Percentiles rank a stretch among this genome's conserved stretches.
Evolutionary conservation across 2,888 invertebrate genomes (phyloP).

Genomic region (Oscheius onirici): DNA sequence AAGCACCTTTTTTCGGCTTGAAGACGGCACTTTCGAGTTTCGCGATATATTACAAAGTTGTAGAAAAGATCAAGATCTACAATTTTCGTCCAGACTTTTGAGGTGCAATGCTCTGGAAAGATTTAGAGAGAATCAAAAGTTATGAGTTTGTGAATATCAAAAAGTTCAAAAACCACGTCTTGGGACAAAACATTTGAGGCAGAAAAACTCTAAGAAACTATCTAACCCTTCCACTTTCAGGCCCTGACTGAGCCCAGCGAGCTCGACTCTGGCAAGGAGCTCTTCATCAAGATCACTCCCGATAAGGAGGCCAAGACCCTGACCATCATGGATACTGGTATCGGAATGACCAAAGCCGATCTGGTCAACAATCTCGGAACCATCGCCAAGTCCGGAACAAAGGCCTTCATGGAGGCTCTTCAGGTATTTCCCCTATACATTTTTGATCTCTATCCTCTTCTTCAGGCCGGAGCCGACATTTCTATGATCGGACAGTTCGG

Average conservation of each 20-base stretch:
- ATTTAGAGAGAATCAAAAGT: too few relatives aligned
- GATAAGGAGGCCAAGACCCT: slow-evolving; percentile 93
- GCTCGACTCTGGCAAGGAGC: slow-evolving; percentile 90
- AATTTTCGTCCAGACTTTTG: too few relatives aligned
- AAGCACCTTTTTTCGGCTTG: too few relatives aligned
- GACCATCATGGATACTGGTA: slow-evolving; percentile 82
- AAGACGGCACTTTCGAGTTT: too few relatives aligned
- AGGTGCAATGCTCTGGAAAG: too few relatives aligned
- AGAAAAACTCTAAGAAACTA: too few relatives aligned
- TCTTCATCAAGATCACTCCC: slow-evolving; percentile 94
- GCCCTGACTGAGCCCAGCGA: slow-evolving; percentile 93
- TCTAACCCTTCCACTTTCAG: slow-evolving; percentile 72
- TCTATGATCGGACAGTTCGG: slow-evolving; percentile 99
- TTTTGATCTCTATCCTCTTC: background rate
- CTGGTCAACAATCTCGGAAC: slow-evolving; percentile 97
- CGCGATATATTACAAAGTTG: too few relatives aligned
- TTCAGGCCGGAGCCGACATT: slow-evolving; percentile 92
- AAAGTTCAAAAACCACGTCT: too few relatives aligned
- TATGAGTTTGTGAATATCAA: too few relatives aligned
- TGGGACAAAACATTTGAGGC: too few relatives aligned
- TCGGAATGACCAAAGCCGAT: slow-evolving; percentile 99
- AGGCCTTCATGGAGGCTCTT: slow-evolving; percentile 99
- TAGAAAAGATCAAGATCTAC: too few relatives aligned
- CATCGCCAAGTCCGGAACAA: slow-evolving; percentile 98
- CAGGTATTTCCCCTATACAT: slow-evolving; percentile 74